Conservation (phyloP, 2,888 invertebrate species). For the Caenorhabditis afra region DNA sequence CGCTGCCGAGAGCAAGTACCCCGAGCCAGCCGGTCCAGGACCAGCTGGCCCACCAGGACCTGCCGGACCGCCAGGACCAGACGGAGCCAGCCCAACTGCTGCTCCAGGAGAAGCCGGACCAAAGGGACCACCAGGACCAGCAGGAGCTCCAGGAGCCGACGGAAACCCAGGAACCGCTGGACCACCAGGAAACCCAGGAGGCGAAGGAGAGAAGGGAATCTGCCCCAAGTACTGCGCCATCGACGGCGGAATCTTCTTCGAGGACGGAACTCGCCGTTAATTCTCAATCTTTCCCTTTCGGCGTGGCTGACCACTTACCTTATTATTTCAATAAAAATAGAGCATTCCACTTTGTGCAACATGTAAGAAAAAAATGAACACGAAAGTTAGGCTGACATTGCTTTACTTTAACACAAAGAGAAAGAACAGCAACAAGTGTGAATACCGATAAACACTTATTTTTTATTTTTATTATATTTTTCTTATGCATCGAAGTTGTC, state of each 20-base stretch:
- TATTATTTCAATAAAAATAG: slow-evolving; percentile 44
- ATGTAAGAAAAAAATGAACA: no score
- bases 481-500: no score
- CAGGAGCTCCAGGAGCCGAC: slow-evolving; percentile 57
- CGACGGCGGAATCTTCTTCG: slow-evolving; percentile 69
- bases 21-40: slow-evolving; percentile 56
- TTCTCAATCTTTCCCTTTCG: background rate
- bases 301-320: slow-evolving; percentile 1
- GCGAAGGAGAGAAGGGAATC: slow-evolving; percentile 44
- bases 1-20: slow-evolving; percentile 53
- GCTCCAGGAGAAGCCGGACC: slow-evolving; percentile 61
- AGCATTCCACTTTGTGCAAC: slow-evolving; percentile 11
- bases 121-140: slow-evolving; percentile 62
- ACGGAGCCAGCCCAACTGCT: slow-evolving; percentile 51
- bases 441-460: no score
- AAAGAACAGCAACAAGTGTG: no score
- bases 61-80: slow-evolving; percentile 59
- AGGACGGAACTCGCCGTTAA: slow-evolving; percentile 65
- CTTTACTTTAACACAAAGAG: no score
- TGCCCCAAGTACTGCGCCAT: slow-evolving; percentile 64
- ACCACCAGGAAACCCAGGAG: slow-evolving; percentile 59
- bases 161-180: slow-evolving; percentile 61
- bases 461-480: no score
- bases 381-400: no score
- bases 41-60: slow-evolving; percentile 61